A percentile compares a stretch with the other conserved stretches of the same genome.
Conservation (phyloP, 2,888 invertebrate genomes). For the Myathropa florea region DNA sequence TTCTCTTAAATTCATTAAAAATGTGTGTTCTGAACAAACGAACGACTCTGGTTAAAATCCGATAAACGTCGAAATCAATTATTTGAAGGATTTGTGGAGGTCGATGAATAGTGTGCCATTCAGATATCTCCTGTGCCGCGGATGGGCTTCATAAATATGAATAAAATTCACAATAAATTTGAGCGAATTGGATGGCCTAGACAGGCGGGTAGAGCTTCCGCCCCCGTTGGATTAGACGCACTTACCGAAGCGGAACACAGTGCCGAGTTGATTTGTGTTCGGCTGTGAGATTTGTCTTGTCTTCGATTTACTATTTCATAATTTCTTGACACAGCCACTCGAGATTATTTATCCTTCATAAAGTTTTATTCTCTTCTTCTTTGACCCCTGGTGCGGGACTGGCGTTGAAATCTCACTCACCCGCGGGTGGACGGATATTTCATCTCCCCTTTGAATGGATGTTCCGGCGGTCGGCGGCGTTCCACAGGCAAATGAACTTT, state of each 20-base stretch:
- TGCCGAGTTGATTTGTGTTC: conserved; percentile 27
- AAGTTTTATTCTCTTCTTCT: conserved; percentile 1
- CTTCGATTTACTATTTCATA: conserved; percentile 60
- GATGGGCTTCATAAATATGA: conserved; percentile 8
- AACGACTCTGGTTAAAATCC: conserved; percentile 32
- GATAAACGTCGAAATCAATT: conserved; percentile 54
- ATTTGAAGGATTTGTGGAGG: conserved; percentile 49
- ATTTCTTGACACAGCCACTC: conserved; percentile 40
- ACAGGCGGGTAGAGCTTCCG: neutral
- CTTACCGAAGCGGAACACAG: conserved; percentile 11
- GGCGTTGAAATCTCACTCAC: conserved; percentile 27
- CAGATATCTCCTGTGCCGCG: neutral
- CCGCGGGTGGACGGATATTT: neutral
- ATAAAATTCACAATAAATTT: conserved; percentile 29
- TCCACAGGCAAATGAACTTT: conserved; percentile 56
- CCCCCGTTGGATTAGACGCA: neutral
- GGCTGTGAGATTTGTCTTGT: neutral
- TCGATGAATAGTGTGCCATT: conserved; percentile 2
- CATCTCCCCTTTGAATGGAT: neutral
- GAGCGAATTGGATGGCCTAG: neutral
- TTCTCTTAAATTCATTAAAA: neutral
- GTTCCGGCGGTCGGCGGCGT: neutral
- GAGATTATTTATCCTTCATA: conserved; percentile 29
- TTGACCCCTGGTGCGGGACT: neutral
- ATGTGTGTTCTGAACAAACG: conserved; percentile 13